phyloP scores from a whole-genome alignment of 2,113 vertebrate species.

The Apodemus sylvaticus region DNA sequence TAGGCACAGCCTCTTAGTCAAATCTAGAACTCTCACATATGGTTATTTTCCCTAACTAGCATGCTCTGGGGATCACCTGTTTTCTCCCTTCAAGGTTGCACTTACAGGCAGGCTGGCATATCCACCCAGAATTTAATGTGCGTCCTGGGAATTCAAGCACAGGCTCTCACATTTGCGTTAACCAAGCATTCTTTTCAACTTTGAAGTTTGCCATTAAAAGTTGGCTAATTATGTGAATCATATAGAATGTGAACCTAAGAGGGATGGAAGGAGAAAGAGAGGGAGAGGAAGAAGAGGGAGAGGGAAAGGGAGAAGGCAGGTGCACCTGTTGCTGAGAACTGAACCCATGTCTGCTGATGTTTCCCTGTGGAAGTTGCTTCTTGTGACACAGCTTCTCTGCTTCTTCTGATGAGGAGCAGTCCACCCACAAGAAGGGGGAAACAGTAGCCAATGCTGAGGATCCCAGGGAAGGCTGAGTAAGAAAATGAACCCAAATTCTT shows the following conservation, averaged over 20 bases:
- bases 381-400: accelerated
- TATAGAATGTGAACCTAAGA: not conserved
- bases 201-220: not conserved
- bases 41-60: not conserved
- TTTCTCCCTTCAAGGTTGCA: not conserved
- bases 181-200: not conserved
- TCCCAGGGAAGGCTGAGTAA: not conserved
- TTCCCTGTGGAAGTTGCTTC: not conserved
- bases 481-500: not conserved
- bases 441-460: not conserved
- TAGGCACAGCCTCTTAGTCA: not conserved
- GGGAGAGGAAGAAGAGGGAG: not conserved
- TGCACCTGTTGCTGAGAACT: not conserved
- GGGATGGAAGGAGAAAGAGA: not conserved
- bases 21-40: not conserved
- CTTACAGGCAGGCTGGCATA: not conserved
- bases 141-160: not conserved
- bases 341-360: not conserved
- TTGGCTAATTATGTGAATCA: not conserved
- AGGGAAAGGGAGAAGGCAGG: not conserved
- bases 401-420: not conserved
- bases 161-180: not conserved
- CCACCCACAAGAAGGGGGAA: not conserved
- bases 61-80: not conserved
- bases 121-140: not conserved